Evolutionary conservation across 2,888 invertebrate genomes (phyloP).

Genomic region (Rhamnusium bicolor): DNA sequence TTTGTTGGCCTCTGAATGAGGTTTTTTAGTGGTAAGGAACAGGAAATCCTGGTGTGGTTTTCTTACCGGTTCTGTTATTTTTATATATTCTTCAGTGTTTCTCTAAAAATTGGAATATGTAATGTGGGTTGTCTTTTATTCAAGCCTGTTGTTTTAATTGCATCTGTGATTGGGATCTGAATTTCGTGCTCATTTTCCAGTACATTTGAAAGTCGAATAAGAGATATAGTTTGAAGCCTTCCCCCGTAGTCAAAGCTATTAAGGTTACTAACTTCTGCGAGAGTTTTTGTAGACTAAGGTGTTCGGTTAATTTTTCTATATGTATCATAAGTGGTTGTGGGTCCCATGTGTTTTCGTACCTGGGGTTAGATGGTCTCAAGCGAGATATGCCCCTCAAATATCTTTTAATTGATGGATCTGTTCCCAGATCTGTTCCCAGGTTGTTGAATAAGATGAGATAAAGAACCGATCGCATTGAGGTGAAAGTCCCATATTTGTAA

Average conservation of each 20-base stretch:
- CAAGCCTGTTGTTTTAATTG: background rate
- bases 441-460: background rate
- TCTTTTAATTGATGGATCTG: no score
- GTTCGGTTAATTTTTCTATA: no score
- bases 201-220: background rate
- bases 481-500: no score
- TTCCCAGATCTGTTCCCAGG: background rate
- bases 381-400: no score
- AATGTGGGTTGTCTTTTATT: constrained; percentile 9
- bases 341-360: no score
- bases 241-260: background rate
- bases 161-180: background rate
- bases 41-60: background rate
- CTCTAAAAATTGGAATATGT: constrained; percentile 13
- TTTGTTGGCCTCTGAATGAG: no score
- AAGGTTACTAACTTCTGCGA: no score
- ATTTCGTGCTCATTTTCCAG: background rate
- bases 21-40: background rate
- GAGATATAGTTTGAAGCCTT: background rate
- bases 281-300: no score
- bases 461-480: background rate
- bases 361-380: no score
- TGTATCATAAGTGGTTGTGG: no score
- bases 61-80: background rate
- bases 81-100: background rate